Evolutionary conservation across 1,140 invertebrate genomes (phyloP), one percentile per base, ranked within the genome.

Genomic region (Ephestia elutella): DNA sequence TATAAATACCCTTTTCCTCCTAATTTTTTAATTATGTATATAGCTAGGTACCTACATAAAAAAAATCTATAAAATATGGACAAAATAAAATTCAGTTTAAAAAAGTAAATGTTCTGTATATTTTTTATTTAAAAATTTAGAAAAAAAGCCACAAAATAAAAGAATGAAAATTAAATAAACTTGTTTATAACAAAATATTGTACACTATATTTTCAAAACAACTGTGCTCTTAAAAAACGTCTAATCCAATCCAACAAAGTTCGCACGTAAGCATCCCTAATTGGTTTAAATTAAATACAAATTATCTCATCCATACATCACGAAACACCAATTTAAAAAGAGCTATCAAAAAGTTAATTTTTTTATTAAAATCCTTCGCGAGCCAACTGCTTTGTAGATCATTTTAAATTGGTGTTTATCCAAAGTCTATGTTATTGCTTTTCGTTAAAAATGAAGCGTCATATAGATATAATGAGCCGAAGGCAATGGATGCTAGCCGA

Each of bases 231-330:
- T 1, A 44, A 44, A 44, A 44, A 44, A 7, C 38, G 8, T 15
- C n/a, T 8, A 7, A 15, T 44, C n/a, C n/a, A 7, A 15, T 44
- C 63, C 63, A 48, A 69, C 55, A 70, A 76, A 64, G 75, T 76
- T 77, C 70, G 71, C 78, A 68, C 63, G 83, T 87, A 87, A 87
- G 79, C 84, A 80, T 84, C 70, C 67, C 82, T 87, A 87, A 87
- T 87, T 87, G 82, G 82, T 82, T 77, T 75, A 82, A 83, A 84
- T 82, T 74, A 86, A 86, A 86, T 78, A 80, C 57, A 68, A 81
- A 82, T 86, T 73, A 84, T 71, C 68, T 63, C 70, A 69, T 38
- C 66, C 62, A 71, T 68, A 75, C 70, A 73, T 72, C 66, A 59
- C 35, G 4, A 1, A 3, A 5, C 5, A 64, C 79, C 75, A 77